phyloP scores from a whole-genome alignment of 1,140 invertebrate species.

The Vanessa atalanta region DNA sequence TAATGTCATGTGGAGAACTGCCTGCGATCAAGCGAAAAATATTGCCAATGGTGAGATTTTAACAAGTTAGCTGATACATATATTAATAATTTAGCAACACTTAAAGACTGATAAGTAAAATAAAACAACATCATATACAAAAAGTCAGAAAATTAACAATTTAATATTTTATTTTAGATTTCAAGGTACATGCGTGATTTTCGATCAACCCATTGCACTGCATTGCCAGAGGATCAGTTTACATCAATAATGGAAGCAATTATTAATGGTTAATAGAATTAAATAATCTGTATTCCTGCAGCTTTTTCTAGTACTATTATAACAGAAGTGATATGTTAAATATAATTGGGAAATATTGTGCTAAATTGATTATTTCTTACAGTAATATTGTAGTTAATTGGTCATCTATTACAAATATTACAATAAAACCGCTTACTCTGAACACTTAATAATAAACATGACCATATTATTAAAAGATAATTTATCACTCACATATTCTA shows the following conservation, averaged over 20 bases:
- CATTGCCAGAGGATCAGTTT: constrained; percentile 81
- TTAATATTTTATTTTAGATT: constrained; percentile 59
- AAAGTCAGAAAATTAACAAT: no score
- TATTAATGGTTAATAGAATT: not conserved
- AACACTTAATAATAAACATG: not conserved
- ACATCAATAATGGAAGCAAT: constrained; percentile 26
- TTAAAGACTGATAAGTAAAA: no score
- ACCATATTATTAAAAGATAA: not conserved
- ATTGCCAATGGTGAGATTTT: constrained; percentile 51
- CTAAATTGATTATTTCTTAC: not conserved
- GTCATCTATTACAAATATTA: not conserved
- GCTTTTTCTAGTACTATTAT: not conserved
- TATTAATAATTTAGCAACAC: no score
- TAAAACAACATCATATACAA: no score
- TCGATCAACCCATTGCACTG: constrained; percentile 92
- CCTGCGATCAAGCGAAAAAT: constrained; percentile 46
- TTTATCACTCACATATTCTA: not conserved
- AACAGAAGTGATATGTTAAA: not conserved
- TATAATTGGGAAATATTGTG: not conserved
- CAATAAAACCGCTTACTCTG: not conserved
- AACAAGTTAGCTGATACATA: no score
- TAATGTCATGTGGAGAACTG: constrained; percentile 41
- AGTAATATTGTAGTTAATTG: not conserved
- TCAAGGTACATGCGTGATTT: constrained; percentile 92
- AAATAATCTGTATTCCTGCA: not conserved